A percentile compares a stretch with the other conserved stretches of the same genome.
Evolutionary conservation across 2,797 vertebrate species (phyloP).

Genomic region (Lutjanus argentimaculatus): DNA sequence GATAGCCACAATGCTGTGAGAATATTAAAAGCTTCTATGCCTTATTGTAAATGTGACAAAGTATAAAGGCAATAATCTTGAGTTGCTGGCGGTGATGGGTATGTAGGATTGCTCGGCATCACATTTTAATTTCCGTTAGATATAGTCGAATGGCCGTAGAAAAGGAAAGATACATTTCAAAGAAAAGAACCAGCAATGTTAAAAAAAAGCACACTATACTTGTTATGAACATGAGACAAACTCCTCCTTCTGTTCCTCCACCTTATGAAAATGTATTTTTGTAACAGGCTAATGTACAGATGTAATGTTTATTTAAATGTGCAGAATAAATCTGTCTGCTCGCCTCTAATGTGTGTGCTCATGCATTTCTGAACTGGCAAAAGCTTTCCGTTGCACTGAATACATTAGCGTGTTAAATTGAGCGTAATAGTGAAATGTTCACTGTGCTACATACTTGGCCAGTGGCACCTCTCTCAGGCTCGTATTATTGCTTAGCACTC

Average conservation of each 20-base stretch:
- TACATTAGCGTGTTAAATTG: constrained; percentile 68
- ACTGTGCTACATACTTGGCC: constrained; percentile 42
- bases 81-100: constrained; percentile 5
- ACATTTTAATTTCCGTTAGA: constrained; percentile 22
- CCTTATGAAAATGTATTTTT: constrained; percentile 60
- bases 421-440: constrained; percentile 52
- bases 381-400: constrained; percentile 59
- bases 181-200: not conserved
- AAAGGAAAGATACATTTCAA: constrained; percentile 1
- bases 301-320: constrained; percentile 67
- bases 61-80: constrained; percentile 12
- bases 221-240: constrained; percentile 20
- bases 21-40: constrained; percentile 22
- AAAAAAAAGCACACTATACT: constrained; percentile 16
- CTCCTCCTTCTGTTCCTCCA: constrained; percentile 6
- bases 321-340: constrained; percentile 62
- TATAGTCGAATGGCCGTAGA: not conserved
- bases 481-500: constrained; percentile 32
- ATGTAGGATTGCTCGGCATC: constrained; percentile 1
- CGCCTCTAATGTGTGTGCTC: constrained; percentile 53
- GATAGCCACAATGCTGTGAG: constrained; percentile 13
- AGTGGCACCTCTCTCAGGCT: constrained; percentile 46
- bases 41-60: constrained; percentile 3
- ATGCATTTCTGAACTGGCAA: constrained; percentile 56
- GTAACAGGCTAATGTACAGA: constrained; percentile 48